These are phyloP conservation scores for Leptinotarsa texana DNA, from an alignment of 1,140 invertebrate species.

Conservation along the genomic window DNA sequence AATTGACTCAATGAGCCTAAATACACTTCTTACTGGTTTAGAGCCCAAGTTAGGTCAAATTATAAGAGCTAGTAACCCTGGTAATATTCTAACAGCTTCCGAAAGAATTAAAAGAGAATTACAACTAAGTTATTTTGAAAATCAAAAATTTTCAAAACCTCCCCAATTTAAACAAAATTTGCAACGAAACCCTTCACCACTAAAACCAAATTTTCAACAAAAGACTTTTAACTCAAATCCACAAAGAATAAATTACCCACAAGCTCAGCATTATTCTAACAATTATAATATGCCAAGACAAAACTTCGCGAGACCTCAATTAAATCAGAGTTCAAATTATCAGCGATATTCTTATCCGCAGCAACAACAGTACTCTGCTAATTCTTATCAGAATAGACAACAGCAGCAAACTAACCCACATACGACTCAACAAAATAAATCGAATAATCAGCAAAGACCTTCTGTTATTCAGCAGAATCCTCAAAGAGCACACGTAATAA, in stretches of 20 bases:
- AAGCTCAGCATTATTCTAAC: background rate
- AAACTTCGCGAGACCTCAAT: background rate
- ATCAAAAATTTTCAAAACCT: background rate
- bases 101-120: background rate
- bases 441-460: background rate
- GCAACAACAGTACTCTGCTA: too few relatives aligned
- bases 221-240: background rate
- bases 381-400: too few relatives aligned
- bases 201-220: background rate
- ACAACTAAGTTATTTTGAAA: background rate
- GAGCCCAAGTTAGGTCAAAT: constrained; percentile 18
- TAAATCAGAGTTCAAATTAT: background rate
- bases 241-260: background rate
- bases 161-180: background rate
- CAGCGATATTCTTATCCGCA: background rate
- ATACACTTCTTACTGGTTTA: constrained; percentile 9
- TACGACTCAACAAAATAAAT: too few relatives aligned
- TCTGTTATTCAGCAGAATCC: background rate
- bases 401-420: too few relatives aligned
- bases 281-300: background rate
- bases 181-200: background rate
- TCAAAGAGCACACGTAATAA: background rate
- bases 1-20: background rate
- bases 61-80: constrained; percentile 7
- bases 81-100: background rate